phyloP scores from a whole-genome alignment of 1,140 invertebrate genomes.

The Copidosoma floridanum region DNA sequence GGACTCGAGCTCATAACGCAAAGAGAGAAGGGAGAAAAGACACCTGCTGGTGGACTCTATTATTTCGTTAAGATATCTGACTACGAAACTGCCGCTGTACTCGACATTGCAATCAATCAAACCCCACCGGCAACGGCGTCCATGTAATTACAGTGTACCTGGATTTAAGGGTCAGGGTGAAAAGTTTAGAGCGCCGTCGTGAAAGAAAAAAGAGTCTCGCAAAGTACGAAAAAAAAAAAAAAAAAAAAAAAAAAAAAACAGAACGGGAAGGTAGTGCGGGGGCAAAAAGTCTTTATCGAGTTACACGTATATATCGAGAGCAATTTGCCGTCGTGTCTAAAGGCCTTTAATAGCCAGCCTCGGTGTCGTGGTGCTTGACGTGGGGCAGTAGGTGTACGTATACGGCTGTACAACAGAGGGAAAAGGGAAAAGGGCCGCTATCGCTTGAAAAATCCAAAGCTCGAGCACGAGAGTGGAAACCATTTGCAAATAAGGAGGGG shows the following conservation, averaged over 20 bases:
- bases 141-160: too few species aligned
- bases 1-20: too few species aligned
- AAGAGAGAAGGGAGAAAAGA: too few species aligned
- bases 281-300: constrained; percentile 17
- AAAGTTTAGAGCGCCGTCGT: too few species aligned
- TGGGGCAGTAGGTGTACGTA: background rate
- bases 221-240: background rate
- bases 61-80: too few species aligned
- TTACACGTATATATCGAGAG: constrained; percentile 13
- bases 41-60: too few species aligned
- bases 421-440: background rate
- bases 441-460: constrained; percentile 18
- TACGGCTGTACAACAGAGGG: background rate
- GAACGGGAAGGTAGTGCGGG: background rate
- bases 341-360: constrained; percentile 20
- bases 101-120: too few species aligned
- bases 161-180: too few species aligned
- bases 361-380: constrained; percentile 19
- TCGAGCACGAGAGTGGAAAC: background rate
- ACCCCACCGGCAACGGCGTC: too few species aligned
- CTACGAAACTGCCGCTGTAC: too few species aligned
- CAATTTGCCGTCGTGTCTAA: constrained; percentile 25
- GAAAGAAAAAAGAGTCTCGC: too few species aligned
- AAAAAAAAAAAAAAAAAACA: background rate
- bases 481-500: constrained; percentile 14